These are phyloP conservation scores for Cirrhinus mrigala DNA, from an alignment of 2,797 vertebrate species.

Conservation along the genomic window DNA sequence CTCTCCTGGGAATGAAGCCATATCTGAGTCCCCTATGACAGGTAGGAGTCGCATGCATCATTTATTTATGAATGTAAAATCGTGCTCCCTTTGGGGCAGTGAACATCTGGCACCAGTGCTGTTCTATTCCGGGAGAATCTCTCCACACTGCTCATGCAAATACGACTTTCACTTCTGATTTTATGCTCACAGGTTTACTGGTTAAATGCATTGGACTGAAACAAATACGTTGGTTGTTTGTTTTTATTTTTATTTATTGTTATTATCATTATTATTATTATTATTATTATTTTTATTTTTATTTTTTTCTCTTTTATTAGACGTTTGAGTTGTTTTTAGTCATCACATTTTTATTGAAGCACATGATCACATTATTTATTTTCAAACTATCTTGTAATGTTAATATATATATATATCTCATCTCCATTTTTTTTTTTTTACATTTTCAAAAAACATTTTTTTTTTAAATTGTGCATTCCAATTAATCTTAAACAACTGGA, in stretches of 20 bases:
- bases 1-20: conserved; percentile 13
- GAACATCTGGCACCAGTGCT: conserved; percentile 28
- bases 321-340: neutral
- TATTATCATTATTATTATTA: too few species aligned
- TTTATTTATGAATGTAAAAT: conserved; percentile 36
- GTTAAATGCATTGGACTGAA: neutral
- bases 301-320: neutral
- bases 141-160: neutral
- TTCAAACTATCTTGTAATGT: neutral
- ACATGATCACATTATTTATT: neutral
- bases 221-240: neutral
- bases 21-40: conserved; percentile 1
- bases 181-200: neutral
- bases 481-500: too few species aligned
- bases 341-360: neutral
- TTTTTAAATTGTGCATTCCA: too few species aligned
- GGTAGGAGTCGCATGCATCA: conserved; percentile 4
- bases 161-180: conserved; percentile 26
- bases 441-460: too few species aligned
- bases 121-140: neutral
- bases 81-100: neutral
- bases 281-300: neutral
- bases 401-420: too few species aligned
- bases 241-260: neutral
- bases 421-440: too few species aligned